Conservation (phyloP, 2,888 invertebrate species). For the Trichopria drosophilae region DNA sequence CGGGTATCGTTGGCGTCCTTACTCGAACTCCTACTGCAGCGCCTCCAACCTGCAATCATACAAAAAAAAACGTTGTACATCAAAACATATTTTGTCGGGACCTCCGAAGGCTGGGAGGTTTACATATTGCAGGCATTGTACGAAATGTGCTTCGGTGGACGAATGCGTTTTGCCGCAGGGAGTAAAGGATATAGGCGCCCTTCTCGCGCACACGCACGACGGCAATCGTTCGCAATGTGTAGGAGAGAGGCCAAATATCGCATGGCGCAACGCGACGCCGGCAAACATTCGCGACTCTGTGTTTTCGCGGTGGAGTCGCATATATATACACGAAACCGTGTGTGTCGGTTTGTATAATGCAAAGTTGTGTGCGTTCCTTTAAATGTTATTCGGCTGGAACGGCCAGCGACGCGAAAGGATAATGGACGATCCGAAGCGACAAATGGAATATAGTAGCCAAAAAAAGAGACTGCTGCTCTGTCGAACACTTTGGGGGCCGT, state of each 20-base stretch:
- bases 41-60: constrained; percentile 26
- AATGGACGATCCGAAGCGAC: constrained; percentile 44
- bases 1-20: no score
- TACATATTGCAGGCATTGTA: no score
- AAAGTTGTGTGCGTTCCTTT: constrained; percentile 34
- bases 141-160: no score
- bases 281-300: no score
- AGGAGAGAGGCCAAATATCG: constrained; percentile 7
- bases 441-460: constrained; percentile 40
- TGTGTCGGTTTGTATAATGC: background rate
- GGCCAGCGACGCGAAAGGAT: constrained; percentile 45
- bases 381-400: constrained; percentile 42
- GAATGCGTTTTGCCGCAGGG: no score
- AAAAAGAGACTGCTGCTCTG: constrained; percentile 31
- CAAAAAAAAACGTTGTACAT: background rate
- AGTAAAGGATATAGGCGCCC: no score
- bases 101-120: no score
- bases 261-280: no score
- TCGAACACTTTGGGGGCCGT: constrained; percentile 28
- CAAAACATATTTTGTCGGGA: no score
- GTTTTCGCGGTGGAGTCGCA: no score
- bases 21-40: constrained; percentile 6
- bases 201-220: no score
- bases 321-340: background rate
- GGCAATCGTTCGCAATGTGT: no score